Percentiles rank a stretch among this genome's conserved stretches.
Conservation (phyloP, 2,797 vertebrate species). For the Coilia nasus region DNA sequence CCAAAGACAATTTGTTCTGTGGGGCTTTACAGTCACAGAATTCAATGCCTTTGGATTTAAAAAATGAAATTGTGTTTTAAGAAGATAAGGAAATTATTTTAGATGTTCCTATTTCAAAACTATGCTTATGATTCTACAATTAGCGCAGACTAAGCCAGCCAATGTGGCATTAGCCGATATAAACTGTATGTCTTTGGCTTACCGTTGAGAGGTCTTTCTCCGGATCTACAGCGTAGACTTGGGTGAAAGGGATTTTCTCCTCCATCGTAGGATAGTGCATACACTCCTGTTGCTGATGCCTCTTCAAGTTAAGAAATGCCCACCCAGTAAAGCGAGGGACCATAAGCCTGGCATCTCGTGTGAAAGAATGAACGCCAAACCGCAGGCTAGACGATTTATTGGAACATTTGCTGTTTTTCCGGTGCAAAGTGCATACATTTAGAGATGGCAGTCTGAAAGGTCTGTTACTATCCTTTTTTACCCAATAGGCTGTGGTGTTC, state of each 20-base stretch:
- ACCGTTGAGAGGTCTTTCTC: conserved; percentile 79
- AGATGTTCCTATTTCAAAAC: too few relatives aligned
- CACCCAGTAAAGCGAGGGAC: conserved; percentile 6
- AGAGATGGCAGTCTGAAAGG: too few relatives aligned
- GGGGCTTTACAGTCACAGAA: conserved; percentile 56
- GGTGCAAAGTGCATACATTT: not conserved
- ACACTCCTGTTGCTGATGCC: conserved; percentile 49
- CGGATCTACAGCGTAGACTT: conserved; percentile 75
- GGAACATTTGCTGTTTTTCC: not conserved
- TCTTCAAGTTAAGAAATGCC: conserved; percentile 37
- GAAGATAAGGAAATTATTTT: too few relatives aligned
- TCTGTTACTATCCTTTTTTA: too few relatives aligned
- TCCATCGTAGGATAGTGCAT: conserved; percentile 61
- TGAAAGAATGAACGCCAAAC: conserved; percentile 9
- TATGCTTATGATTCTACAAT: too few relatives aligned
- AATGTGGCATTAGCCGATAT: not conserved
- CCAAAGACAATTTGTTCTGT: conserved; percentile 71
- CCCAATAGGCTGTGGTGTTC: too few relatives aligned
- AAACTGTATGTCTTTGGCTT: conserved; percentile 59
- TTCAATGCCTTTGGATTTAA: conserved; percentile 72
- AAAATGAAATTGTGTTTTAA: conserved; percentile 34
- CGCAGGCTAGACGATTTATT: not conserved
- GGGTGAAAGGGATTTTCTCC: conserved; percentile 78
- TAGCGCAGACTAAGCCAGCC: not conserved
- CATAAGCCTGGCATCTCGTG: not conserved